These are phyloP conservation scores for Rousettus madagascariensis DNA, from an alignment of 2,797 vertebrate genomes.

Conservation along the genomic window DNA sequence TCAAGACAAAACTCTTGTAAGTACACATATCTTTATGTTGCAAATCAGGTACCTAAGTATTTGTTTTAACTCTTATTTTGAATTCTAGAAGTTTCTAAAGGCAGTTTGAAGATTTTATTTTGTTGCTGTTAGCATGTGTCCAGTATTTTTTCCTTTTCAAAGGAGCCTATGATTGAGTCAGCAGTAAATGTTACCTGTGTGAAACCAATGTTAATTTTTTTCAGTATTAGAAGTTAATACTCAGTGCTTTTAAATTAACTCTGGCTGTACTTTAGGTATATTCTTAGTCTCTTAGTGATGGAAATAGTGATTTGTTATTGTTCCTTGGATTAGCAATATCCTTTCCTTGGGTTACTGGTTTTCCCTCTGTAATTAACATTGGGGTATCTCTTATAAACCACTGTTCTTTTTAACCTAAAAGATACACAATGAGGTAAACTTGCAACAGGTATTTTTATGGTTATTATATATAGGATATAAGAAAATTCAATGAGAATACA, in stretches of 20 bases:
- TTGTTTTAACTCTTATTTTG: constrained; percentile 52
- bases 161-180: constrained; percentile 17
- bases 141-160: constrained; percentile 45
- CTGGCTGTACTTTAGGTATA: background rate
- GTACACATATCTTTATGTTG: constrained; percentile 77
- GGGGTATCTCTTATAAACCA: background rate
- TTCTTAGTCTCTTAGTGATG: background rate
- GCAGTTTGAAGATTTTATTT: constrained; percentile 11
- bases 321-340: constrained; percentile 33
- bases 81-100: constrained; percentile 37
- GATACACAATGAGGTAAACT: constrained; percentile 31
- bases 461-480: constrained; percentile 40
- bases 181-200: background rate
- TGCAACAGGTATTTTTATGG: constrained; percentile 17
- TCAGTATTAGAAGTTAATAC: constrained; percentile 34
- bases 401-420: constrained; percentile 44
- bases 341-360: constrained; percentile 44
- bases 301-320: constrained; percentile 24
- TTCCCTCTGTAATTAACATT: constrained; percentile 31
- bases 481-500: constrained; percentile 13
- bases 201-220: constrained; percentile 55
- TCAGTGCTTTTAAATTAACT: constrained; percentile 9
- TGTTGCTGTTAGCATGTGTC: background rate
- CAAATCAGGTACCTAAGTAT: constrained; percentile 45
- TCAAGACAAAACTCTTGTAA: constrained; percentile 99